These are phyloP conservation scores for Parasteatoda lunata DNA, from an alignment of 2,888 invertebrate genomes.

Conservation along the genomic window DNA sequence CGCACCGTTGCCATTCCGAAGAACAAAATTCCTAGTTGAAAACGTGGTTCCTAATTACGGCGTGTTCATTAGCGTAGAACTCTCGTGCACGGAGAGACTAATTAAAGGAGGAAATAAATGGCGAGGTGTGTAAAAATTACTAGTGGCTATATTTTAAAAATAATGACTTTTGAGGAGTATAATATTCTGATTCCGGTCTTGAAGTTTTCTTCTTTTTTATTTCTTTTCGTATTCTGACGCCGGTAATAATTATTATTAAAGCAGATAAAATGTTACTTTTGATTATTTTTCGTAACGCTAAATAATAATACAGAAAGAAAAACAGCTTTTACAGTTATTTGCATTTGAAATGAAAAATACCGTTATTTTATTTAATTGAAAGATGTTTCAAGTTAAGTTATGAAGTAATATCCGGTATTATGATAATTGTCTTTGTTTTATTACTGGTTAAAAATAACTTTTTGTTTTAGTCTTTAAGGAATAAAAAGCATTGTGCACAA, in stretches of 20 bases:
- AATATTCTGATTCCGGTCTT: constrained; percentile 40
- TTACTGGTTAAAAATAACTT: no score
- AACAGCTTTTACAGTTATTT: no score
- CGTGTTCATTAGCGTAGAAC: constrained; percentile 52
- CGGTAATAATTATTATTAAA: constrained; percentile 46
- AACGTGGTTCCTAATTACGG: constrained; percentile 45
- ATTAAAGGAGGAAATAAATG: constrained; percentile 35
- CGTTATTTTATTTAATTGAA: no score
- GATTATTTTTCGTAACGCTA: neutral
- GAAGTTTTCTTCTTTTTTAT: constrained; percentile 17
- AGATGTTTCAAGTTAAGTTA: no score
- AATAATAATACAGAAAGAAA: neutral
- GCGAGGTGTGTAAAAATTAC: constrained; percentile 49
- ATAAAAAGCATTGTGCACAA: no score
- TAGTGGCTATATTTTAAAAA: constrained; percentile 54
- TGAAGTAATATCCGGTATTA: no score
- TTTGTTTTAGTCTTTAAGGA: no score
- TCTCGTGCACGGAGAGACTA: constrained; percentile 30
- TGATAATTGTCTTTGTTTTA: no score
- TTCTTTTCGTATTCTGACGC: constrained; percentile 1
- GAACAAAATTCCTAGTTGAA: constrained; percentile 23
- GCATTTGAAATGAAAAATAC: no score
- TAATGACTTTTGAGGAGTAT: constrained; percentile 55
- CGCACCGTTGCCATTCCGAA: constrained; percentile 39
- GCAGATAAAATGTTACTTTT: neutral